phyloP scores from a whole-genome alignment of 2,888 invertebrate genomes.

The Xestia ashworthii region DNA sequence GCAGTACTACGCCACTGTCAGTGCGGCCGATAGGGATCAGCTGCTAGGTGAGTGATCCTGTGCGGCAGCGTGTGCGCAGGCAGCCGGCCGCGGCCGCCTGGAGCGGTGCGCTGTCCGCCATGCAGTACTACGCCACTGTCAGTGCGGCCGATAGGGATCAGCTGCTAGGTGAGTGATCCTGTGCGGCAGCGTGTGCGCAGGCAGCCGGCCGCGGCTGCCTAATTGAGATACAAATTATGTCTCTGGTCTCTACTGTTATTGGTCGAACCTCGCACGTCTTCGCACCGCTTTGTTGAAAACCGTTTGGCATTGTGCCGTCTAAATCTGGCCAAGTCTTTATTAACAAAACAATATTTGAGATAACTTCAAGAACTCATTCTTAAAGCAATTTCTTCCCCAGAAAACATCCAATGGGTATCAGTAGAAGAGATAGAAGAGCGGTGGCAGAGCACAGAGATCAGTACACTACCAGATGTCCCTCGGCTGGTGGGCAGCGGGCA shows the following conservation, averaged over 20 bases:
- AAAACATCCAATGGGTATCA: conserved; percentile 99
- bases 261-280: not conserved
- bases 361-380: not conserved
- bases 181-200: too few relatives aligned
- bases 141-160: too few relatives aligned
- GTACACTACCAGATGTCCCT: conserved; percentile 95
- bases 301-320: not conserved
- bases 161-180: too few relatives aligned
- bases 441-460: conserved; percentile 93
- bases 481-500: conserved; percentile 98
- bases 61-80: too few relatives aligned
- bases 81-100: not conserved
- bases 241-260: not conserved
- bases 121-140: too few relatives aligned
- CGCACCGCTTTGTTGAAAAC: not conserved
- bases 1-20: conserved; percentile 4
- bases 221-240: not conserved
- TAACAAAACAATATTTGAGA: not conserved
- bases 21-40: not conserved
- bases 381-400: conserved; percentile 77
- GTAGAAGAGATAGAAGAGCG: conserved; percentile 98
- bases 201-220: too few relatives aligned
- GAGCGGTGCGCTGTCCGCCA: not conserved
- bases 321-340: not conserved
- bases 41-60: too few relatives aligned